A percentile compares a stretch with the other conserved stretches of the same genome.
phyloP scores from a whole-genome alignment of 2,797 vertebrate genomes.

The Sorex maritimensis region DNA sequence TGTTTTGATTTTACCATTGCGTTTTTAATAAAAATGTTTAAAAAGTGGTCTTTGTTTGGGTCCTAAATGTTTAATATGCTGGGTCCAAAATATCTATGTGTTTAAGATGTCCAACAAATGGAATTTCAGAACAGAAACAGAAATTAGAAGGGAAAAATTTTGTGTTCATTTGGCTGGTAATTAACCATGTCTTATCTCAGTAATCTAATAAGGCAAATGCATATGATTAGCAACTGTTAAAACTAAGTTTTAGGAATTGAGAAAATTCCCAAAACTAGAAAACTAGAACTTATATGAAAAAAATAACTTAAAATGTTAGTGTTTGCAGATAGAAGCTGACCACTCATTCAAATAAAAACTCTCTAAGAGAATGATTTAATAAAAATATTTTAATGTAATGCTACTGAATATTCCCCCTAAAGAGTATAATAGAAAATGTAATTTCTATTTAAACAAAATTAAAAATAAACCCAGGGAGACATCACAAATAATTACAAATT shows the following conservation, averaged over 20 bases:
- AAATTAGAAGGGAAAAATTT: neutral
- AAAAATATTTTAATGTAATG: neutral
- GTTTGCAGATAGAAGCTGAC: neutral
- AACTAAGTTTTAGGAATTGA: neutral
- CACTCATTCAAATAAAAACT: neutral
- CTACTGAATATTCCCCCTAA: neutral
- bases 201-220: neutral
- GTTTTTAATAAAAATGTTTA: too few relatives aligned
- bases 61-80: too few relatives aligned
- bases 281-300: neutral
- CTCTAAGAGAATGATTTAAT: neutral
- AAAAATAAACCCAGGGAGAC: neutral
- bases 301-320: slow-evolving; percentile 21
- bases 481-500: neutral
- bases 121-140: neutral
- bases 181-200: neutral
- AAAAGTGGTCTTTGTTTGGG: too few relatives aligned
- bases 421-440: neutral
- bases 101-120: neutral
- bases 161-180: neutral
- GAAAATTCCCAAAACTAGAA: neutral
- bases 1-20: neutral
- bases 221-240: neutral
- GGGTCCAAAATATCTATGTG: too few relatives aligned
- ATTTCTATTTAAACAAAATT: neutral